Percentiles rank a stretch among this genome's conserved stretches.
These are phyloP conservation scores for Luehdorfia chinensis DNA, from an alignment of 1,140 invertebrate species.

Conservation along the genomic window DNA sequence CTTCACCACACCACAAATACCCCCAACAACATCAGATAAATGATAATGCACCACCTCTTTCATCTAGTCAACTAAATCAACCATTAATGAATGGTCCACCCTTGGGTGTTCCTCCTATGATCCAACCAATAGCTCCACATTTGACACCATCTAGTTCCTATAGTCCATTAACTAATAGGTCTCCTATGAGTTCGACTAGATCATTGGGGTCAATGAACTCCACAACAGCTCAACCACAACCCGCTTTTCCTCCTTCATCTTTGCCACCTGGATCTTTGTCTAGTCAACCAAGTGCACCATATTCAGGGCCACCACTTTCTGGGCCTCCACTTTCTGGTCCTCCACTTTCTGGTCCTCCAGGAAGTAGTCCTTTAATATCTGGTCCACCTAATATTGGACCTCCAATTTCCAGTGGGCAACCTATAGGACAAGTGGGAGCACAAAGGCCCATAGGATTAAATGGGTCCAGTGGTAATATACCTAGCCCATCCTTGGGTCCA, in stretches of 20 bases:
- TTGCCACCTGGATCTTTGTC: slow-evolving; percentile 27
- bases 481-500: slow-evolving; percentile 21
- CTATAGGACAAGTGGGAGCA: slow-evolving; percentile 22
- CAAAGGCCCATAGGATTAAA: slow-evolving; percentile 32
- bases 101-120: slow-evolving; percentile 16
- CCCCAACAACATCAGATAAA: slow-evolving; percentile 62
- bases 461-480: slow-evolving; percentile 28
- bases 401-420: slow-evolving; percentile 17
- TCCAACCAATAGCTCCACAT: slow-evolving; percentile 34
- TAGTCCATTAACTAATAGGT: slow-evolving; percentile 29
- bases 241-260: slow-evolving; percentile 25
- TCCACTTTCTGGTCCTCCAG: slow-evolving; percentile 23
- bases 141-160: slow-evolving; percentile 39
- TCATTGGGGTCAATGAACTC: slow-evolving; percentile 33
- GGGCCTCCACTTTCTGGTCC: too few relatives aligned
- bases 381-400: slow-evolving; percentile 28
- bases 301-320: slow-evolving; percentile 18
- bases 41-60: slow-evolving; percentile 67
- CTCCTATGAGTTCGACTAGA: slow-evolving; percentile 27
- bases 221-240: slow-evolving; percentile 32
- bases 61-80: slow-evolving; percentile 65
- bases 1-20: slow-evolving; percentile 39
- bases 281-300: slow-evolving; percentile 42
- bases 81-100: slow-evolving; percentile 54
- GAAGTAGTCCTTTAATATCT: slow-evolving; percentile 33